Percentiles rank a stretch among this genome's conserved stretches.
Evolutionary conservation across 2,113 vertebrate species (phyloP).

Genomic region (Malaclemys terrapin): DNA sequence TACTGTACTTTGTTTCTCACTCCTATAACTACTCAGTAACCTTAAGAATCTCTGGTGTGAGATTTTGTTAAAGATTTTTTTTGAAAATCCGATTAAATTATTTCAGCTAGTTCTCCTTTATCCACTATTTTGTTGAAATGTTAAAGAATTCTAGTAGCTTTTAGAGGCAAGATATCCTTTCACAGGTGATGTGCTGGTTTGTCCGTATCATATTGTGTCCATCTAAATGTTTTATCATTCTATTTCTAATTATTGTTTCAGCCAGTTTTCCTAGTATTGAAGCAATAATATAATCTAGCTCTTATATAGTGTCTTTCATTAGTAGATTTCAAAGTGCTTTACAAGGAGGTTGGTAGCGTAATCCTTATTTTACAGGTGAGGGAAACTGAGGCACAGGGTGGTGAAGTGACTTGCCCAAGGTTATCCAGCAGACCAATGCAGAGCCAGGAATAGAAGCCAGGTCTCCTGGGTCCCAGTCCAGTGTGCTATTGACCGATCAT

Average conservation of each 20-base stretch:
- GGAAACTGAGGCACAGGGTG: neutral
- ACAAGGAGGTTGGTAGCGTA: neutral
- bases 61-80: neutral
- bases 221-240: neutral
- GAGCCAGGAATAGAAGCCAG: neutral
- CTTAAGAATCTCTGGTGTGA: accelerated
- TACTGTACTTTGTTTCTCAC: neutral
- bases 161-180: neutral
- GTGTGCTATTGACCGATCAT: neutral
- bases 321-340: neutral
- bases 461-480: neutral
- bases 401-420: neutral
- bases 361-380: neutral
- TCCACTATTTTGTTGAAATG: neutral
- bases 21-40: neutral
- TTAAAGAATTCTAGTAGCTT: neutral
- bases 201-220: neutral
- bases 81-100: neutral
- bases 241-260: neutral
- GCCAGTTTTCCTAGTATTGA: neutral
- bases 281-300: neutral
- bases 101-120: neutral
- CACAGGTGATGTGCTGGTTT: neutral
- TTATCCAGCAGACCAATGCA: neutral
- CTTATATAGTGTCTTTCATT: neutral